A percentile compares a stretch with the other conserved stretches of the same genome.
phyloP scores from a whole-genome alignment of 2,888 invertebrate species.

The Psylliodes chrysocephalus region DNA sequence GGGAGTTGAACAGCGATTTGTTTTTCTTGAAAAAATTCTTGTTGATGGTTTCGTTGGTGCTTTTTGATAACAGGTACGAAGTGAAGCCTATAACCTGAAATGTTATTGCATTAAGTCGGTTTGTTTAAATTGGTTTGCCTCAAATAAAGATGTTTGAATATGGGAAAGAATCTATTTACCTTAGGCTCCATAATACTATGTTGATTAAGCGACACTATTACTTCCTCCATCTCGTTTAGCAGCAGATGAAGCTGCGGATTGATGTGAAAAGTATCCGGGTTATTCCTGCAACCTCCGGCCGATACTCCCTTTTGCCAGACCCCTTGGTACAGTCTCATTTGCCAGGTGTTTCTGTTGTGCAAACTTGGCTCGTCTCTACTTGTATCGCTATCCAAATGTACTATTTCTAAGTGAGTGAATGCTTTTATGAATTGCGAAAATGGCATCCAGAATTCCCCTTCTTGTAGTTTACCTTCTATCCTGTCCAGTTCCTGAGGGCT shows the following conservation, averaged over 20 bases:
- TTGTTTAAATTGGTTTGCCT: too few relatives aligned
- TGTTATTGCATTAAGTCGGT: too few relatives aligned
- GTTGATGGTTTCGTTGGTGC: conserved; percentile 78
- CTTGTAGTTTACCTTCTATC: conserved; percentile 64
- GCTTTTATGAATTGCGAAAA: conserved; percentile 84
- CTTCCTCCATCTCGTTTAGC: conserved; percentile 82
- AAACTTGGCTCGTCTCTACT: conserved; percentile 85
- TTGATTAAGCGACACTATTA: conserved; percentile 87
- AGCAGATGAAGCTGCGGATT: conserved; percentile 89
- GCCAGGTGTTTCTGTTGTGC: conserved; percentile 84
- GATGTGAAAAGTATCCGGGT: conserved; percentile 91
- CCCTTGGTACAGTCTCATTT: conserved; percentile 87
- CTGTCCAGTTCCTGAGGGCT: conserved; percentile 76
- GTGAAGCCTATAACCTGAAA: conserved; percentile 79
- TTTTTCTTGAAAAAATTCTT: conserved; percentile 85
- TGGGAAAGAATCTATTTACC: too few relatives aligned
- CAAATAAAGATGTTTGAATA: too few relatives aligned
- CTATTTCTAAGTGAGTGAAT: conserved; percentile 79
- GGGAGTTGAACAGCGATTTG: conserved; percentile 87
- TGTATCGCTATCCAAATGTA: conserved; percentile 87
- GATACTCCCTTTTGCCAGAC: conserved; percentile 83
- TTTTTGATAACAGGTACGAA: conserved; percentile 79
- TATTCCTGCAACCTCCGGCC: conserved; percentile 88
- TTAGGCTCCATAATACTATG: conserved; percentile 93
- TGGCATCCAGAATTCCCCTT: conserved; percentile 74